These are phyloP conservation scores for Melanargia galathea DNA, from an alignment of 2,888 invertebrate species.

Conservation along the genomic window DNA sequence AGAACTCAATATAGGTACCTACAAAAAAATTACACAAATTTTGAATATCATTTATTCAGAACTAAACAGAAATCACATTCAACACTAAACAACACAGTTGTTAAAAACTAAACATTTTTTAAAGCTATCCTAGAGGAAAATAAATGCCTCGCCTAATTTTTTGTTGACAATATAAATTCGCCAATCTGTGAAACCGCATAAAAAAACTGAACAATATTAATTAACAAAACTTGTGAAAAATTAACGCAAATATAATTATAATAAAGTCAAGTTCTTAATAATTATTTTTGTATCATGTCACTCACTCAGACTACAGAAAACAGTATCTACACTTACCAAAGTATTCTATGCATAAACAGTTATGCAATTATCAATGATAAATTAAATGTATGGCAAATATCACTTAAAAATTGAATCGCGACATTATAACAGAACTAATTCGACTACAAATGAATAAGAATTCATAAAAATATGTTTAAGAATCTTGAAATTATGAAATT, in stretches of 20 bases:
- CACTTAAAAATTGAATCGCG: background rate
- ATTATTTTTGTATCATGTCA: background rate
- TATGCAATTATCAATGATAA: too few relatives aligned
- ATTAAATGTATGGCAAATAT: too few relatives aligned
- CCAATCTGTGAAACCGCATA: conserved; percentile 37
- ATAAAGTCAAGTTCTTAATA: background rate
- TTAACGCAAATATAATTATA: background rate
- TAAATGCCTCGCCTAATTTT: conserved; percentile 64
- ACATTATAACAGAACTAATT: background rate
- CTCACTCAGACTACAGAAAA: background rate
- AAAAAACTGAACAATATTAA: conserved; percentile 5
- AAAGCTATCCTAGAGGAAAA: conserved; percentile 70
- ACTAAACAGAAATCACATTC: conserved; percentile 60
- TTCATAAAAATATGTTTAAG: too few relatives aligned
- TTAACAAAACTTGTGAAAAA: background rate
- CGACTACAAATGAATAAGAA: too few relatives aligned
- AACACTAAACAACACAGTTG: conserved; percentile 48
- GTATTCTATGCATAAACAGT: too few relatives aligned
- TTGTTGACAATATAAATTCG: conserved; percentile 37
- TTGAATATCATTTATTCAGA: conserved; percentile 55
- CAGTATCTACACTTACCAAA: background rate
- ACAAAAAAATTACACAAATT: conserved; percentile 16
- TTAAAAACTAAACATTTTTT: conserved; percentile 60
- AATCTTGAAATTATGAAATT: too few relatives aligned
- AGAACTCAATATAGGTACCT: too few relatives aligned